Conservation (phyloP, 2,888 invertebrate genomes). For the Habroteleia sp. region DNA sequence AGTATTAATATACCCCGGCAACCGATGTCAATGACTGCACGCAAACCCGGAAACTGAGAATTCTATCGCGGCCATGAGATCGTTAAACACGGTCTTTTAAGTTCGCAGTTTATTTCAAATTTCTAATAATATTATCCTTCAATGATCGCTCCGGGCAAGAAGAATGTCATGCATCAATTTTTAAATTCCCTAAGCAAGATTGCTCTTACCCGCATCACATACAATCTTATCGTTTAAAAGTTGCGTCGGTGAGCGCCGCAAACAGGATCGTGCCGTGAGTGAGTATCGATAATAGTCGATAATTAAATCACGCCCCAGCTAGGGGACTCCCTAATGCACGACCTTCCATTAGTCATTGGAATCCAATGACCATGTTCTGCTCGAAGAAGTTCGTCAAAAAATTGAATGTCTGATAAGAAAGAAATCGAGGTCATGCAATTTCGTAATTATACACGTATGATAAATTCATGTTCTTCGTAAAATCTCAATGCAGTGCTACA, state of each 20-base stretch:
- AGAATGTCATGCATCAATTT: too few relatives aligned
- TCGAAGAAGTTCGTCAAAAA: conserved; percentile 2
- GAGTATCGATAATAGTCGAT: conserved; percentile 2
- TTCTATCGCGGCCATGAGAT: too few relatives aligned
- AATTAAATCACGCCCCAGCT: conserved; percentile 26
- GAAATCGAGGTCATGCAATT: conserved; percentile 30
- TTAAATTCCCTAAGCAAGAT: too few relatives aligned
- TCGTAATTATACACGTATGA: conserved; percentile 6
- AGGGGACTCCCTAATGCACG: conserved; percentile 8
- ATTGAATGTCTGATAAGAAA: conserved; percentile 5
- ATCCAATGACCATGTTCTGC: background rate
- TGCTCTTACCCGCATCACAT: too few relatives aligned
- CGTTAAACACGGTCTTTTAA: too few relatives aligned
- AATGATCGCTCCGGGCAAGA: too few relatives aligned
- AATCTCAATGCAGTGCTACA: too few relatives aligned
- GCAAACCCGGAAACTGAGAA: too few relatives aligned
- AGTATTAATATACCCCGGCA: background rate
- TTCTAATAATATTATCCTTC: too few relatives aligned
- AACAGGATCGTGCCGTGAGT: conserved; percentile 1
- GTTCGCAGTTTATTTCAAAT: too few relatives aligned
- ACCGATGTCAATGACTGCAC: too few relatives aligned
- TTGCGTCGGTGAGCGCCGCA: background rate
- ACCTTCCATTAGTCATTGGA: conserved; percentile 9
- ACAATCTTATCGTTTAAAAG: background rate
- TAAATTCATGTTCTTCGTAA: conserved; percentile 2